Evolutionary conservation across 2,113 vertebrate species (phyloP).

Genomic region (Puntigrus tetrazona): DNA sequence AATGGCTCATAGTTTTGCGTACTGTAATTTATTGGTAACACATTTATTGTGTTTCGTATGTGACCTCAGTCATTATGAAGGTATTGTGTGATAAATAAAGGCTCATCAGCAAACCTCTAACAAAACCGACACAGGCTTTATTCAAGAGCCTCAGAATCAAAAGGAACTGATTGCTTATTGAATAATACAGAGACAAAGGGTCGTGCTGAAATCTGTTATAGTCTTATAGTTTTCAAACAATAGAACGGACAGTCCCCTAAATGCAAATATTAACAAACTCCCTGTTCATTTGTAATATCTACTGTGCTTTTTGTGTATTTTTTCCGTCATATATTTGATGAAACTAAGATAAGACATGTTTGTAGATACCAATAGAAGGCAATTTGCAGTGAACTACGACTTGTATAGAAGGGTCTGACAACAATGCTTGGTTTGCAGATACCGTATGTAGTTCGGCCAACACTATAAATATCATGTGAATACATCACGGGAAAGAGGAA

Average conservation of each 20-base stretch:
- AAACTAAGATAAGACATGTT: not conserved
- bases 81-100: slow-evolving; percentile 19
- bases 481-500: slow-evolving; percentile 25
- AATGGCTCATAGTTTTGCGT: not conserved
- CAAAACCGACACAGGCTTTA: not conserved
- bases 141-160: not conserved
- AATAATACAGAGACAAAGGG: not conserved
- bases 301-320: not conserved
- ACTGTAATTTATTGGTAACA: not conserved
- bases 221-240: not conserved
- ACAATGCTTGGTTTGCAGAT: slow-evolving; percentile 12
- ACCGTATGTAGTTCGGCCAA: not conserved
- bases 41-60: not conserved
- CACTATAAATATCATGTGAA: slow-evolving; percentile 40
- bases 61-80: not conserved
- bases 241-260: not conserved
- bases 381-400: not conserved
- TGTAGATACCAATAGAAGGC: too few relatives aligned
- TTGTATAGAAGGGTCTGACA: not conserved
- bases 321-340: not conserved
- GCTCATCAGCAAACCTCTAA: slow-evolving; percentile 14
- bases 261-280: not conserved
- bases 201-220: not conserved
- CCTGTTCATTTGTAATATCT: not conserved
- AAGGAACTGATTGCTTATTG: slow-evolving; percentile 17